Conservation (phyloP, 2,113 vertebrate species). For the Tamias sibiricus region DNA sequence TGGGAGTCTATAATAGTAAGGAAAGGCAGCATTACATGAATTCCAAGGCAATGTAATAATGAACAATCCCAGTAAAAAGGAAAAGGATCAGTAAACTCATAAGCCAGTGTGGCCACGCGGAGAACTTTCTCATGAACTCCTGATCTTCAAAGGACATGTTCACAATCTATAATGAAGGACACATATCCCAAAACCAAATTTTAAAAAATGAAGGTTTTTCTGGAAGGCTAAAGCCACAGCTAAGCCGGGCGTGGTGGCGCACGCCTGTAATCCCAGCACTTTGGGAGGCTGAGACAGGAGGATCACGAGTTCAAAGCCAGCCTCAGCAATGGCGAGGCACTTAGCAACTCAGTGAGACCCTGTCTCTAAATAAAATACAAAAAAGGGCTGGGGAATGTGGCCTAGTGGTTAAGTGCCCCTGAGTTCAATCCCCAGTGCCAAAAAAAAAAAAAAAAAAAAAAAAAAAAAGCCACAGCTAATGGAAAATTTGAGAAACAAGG, state of each 20-base stretch:
- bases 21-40: neutral
- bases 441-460: too few species aligned
- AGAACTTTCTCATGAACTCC: slow-evolving; percentile 17
- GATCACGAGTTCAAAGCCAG: too few species aligned
- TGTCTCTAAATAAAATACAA: too few species aligned
- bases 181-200: neutral
- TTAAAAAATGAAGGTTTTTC: neutral
- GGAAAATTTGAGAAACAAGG: neutral
- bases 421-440: too few species aligned
- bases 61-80: neutral
- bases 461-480: neutral
- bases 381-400: too few species aligned
- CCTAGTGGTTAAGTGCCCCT: too few species aligned
- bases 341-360: too few species aligned
- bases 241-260: too few species aligned
- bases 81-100: neutral
- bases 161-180: neutral
- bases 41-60: neutral
- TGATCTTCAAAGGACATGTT: slow-evolving; percentile 4
- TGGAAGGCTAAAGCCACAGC: neutral
- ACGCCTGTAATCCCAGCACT: too few species aligned
- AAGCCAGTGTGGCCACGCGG: neutral
- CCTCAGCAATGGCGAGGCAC: too few species aligned
- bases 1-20: slow-evolving; percentile 27
- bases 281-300: too few species aligned